Conservation (phyloP, 2,797 vertebrate species). For the Alcedo atthis region DNA sequence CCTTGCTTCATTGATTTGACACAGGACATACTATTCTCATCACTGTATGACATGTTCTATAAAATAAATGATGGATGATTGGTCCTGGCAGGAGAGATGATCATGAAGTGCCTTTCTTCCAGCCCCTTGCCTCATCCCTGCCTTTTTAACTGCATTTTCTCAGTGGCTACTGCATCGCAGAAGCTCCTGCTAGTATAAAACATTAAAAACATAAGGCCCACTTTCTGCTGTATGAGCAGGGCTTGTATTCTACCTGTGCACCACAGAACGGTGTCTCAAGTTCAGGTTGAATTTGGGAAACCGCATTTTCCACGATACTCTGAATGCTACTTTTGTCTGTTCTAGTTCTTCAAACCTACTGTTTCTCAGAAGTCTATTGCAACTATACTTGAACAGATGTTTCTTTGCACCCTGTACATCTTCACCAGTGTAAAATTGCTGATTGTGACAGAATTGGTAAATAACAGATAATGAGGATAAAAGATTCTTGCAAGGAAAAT, state of each 20-base stretch:
- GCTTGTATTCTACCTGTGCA: neutral
- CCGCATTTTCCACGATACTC: neutral
- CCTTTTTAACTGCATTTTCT: conserved; percentile 27
- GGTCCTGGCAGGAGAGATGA: conserved; percentile 29
- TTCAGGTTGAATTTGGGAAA: neutral
- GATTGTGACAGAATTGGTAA: neutral
- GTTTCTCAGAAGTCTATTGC: neutral
- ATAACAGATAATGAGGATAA: neutral
- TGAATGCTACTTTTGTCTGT: neutral
- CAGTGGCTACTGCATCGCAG: neutral
- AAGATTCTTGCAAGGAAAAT: neutral
- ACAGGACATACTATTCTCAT: conserved; percentile 46
- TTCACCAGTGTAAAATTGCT: neutral
- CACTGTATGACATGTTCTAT: conserved; percentile 9
- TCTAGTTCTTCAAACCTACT: neutral
- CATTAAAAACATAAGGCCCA: neutral
- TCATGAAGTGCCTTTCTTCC: neutral
- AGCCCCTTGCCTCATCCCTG: neutral
- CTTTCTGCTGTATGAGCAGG: neutral
- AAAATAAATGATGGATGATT: conserved; percentile 41
- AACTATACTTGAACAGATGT: neutral
- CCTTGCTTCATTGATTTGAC: conserved; percentile 60
- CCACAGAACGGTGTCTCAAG: neutral
- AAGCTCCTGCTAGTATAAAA: neutral
- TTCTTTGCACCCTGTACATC: neutral